Evolutionary conservation across 2,113 vertebrate species (phyloP), one percentile per base, ranked within the genome.

Genomic region (Laterallus jamaicensis): DNA sequence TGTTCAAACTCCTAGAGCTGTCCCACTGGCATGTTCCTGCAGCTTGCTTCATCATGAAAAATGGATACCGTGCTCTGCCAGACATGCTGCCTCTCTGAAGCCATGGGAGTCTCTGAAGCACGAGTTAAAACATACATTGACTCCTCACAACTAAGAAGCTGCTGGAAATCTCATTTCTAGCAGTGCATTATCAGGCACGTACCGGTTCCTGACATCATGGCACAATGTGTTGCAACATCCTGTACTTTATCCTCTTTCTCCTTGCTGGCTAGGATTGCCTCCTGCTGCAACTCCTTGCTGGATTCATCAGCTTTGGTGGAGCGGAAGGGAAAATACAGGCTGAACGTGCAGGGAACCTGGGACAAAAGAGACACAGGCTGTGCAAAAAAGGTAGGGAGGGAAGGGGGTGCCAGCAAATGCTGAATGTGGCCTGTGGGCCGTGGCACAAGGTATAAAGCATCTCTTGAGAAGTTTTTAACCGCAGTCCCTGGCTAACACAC

Each of bases 31-130:
- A 70, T 12, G 39, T 63, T 81, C 22, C 49, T 64, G 80, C 69
- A 91, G 68, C 69, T 92, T 86, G 68, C 69, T 92, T 86, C 77
- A 39, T 82, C 60, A 82, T 64, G 77, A 84, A 75, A 93, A 88
- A 86, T 71, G 22, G 49, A 12, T 90, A 21, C 47, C 64, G 7
- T 12, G 14, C 49, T 71, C 37, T 52, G 52, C 25, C 76, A 74
- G 56, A 70, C 69, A 62, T 52, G n/a, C 69, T 78, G 47, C 50
- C 78, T 64, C 37, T 87, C 7, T 0, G 47, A 79, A 50, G 35
- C 78, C 67, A 26, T 22, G 62, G 75, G 63, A 56, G 11, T 82
- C 75, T 84, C 86, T 82, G 82, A 77, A 82, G 44, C 44, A 47
- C 5, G 1, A 74, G 55, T 70, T 79, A 70, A 73, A 82, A 66